These are phyloP conservation scores for Dufourea novaeangliae DNA, from an alignment of 1,140 invertebrate species.

Conservation along the genomic window DNA sequence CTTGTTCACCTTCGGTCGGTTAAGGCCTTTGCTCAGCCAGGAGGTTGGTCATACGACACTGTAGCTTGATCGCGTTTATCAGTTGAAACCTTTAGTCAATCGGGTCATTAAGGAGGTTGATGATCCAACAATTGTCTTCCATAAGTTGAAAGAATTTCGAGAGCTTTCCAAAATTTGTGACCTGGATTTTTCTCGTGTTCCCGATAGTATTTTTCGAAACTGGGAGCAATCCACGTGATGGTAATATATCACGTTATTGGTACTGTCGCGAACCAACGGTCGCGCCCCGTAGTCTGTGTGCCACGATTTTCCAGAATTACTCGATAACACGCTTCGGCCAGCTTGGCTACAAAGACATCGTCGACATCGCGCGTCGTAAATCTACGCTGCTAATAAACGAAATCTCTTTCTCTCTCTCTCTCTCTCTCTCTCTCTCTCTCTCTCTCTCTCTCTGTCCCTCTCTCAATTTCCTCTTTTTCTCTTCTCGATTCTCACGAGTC, in stretches of 20 bases:
- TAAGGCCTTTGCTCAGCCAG: too few species aligned
- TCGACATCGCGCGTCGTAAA: background rate
- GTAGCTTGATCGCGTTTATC: too few species aligned
- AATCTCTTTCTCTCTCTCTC: too few species aligned
- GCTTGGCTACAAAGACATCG: background rate
- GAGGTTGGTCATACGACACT: too few species aligned
- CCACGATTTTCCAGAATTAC: slow-evolving; percentile 6
- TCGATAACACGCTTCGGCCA: background rate
- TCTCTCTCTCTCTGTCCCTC: too few species aligned
- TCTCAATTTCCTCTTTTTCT: too few species aligned
- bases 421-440: too few species aligned
- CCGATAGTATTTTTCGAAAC: slow-evolving; percentile 8
- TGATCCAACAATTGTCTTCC: too few species aligned
- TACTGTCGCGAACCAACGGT: background rate
- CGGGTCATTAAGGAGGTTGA: too few species aligned
- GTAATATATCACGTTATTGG: slow-evolving; percentile 16
- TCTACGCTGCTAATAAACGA: background rate
- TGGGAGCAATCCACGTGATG: background rate
- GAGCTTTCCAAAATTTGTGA: background rate
- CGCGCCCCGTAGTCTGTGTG: background rate
- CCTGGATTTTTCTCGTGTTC: background rate
- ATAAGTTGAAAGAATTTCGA: too few species aligned
- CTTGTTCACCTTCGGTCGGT: too few species aligned
- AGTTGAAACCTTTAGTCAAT: too few species aligned
- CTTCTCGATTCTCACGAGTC: background rate